Evolutionary conservation across 2,888 invertebrate species (phyloP), one percentile per base, ranked within the genome.

Genomic region (Psylliodes chrysocephalus): DNA sequence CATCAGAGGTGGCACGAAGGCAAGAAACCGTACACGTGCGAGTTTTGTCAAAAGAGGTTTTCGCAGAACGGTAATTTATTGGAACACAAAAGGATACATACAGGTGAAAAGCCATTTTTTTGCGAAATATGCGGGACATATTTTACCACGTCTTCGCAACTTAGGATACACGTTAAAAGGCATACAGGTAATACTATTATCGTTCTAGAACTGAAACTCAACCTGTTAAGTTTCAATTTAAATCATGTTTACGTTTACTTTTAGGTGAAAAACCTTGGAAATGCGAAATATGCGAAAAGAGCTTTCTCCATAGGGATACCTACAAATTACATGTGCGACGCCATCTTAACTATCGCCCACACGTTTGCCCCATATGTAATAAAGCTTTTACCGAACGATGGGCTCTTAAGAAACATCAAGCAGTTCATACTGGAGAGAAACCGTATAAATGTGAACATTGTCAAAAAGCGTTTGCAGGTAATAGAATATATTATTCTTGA

Each of bases 81-180:
- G 38, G 92, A 92, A 73, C 93, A 93, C 81, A 85, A 86, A 80
- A 86, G 93, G 60, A 91, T 90, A 72, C 93, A 93, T 81, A 92
- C 88, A 0, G 84, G 92, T 0, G 92, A 91, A 79, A 91, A 91
- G 74, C 94, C 93, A 0, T 93, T 88, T 81, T 83, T 84, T 67
- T 94, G 93, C 78, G 81, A 85, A 38, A 82, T 85, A 46, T 92
- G 92, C 71, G 86, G 87, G 17, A 86, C 89, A 15, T 85, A 85
- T 63, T 93, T 92, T 81, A 90, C 91, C 33, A 91, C 91, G 0
- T 90, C 90, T 7, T 91, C 90, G 15, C 91, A 91, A 78, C 88
- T 86, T 75, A 87, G 89, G 47, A 83, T 90, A 67, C 91, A 91
- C 75, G 82, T 86, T 14, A 86, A 89, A 73, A 81, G 90, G 0